These are phyloP conservation scores for Spinibarbus caldwelli DNA, from an alignment of 2,797 vertebrate species.

Conservation along the genomic window DNA sequence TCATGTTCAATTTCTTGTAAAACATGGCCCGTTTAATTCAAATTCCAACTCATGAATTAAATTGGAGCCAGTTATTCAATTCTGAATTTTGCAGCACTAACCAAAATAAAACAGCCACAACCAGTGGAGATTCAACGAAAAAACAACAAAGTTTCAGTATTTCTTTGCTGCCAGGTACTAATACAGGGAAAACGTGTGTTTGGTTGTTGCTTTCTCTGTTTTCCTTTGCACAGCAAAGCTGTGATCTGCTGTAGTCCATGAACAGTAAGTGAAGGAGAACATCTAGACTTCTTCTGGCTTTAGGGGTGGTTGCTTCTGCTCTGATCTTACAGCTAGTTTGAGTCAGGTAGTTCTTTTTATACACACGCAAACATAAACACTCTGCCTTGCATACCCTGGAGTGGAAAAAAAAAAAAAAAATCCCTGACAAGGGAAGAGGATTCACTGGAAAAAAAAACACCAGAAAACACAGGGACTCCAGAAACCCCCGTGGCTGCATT, in stretches of 20 bases:
- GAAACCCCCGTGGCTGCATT: slow-evolving; percentile 16
- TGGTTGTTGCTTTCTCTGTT: slow-evolving; percentile 1
- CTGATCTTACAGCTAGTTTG: slow-evolving; percentile 5
- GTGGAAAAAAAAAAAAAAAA: slow-evolving; percentile 1
- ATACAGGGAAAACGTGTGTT: background rate
- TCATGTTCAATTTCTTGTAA: background rate
- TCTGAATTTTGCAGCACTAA: background rate
- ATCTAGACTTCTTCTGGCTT: slow-evolving; percentile 13
- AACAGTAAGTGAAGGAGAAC: slow-evolving; percentile 13
- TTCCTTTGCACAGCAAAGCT: slow-evolving; percentile 20
- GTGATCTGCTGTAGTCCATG: slow-evolving; percentile 10
- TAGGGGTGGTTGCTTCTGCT: background rate
- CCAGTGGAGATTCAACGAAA: background rate
- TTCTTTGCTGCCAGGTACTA: background rate
- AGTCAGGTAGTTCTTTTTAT: slow-evolving; percentile 22
- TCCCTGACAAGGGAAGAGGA: slow-evolving; percentile 15
- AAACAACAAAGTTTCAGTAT: background rate
- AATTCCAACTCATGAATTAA: background rate
- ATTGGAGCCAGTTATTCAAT: background rate
- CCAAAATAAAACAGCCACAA: background rate
- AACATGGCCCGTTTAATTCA: background rate
- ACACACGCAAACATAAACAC: slow-evolving; percentile 16
- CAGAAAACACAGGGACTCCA: slow-evolving; percentile 14
- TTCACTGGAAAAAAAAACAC: slow-evolving; percentile 31
- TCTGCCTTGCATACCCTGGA: slow-evolving; percentile 14